A percentile compares a stretch with the other conserved stretches of the same genome.
phyloP scores from a whole-genome alignment of 2,888 invertebrate species.

The Brachynemurus nebulosus region DNA sequence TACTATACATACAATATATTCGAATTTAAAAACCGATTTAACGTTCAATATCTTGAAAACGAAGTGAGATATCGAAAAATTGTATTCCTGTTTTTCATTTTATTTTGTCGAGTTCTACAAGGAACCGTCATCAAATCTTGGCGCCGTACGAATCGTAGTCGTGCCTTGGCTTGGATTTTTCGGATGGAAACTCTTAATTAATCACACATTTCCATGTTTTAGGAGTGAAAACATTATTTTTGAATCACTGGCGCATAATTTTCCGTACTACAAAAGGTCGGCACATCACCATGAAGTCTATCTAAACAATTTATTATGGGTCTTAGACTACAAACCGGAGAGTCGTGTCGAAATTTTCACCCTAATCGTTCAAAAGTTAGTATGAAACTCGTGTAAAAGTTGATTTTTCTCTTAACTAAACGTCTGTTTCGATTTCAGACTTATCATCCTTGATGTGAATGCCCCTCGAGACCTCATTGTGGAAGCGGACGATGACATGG shows the following conservation, averaged over 20 bases:
- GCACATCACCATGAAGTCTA: conserved; percentile 58
- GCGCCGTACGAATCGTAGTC: too few relatives aligned
- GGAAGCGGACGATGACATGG: conserved; percentile 33
- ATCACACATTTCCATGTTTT: too few relatives aligned
- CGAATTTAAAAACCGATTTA: too few relatives aligned
- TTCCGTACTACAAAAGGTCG: conserved; percentile 63
- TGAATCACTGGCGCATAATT: conserved; percentile 46
- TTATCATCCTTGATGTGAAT: conserved; percentile 63
- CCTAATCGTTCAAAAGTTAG: conserved; percentile 63
- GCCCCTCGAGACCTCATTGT: conserved; percentile 40
- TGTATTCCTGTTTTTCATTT: too few relatives aligned
- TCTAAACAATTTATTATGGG: conserved; percentile 61
- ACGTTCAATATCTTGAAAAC: too few relatives aligned
- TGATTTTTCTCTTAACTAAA: conserved; percentile 2
- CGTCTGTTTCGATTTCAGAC: conserved; percentile 34
- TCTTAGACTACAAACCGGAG: conserved; percentile 59
- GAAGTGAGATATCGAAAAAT: too few relatives aligned
- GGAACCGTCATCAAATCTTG: too few relatives aligned
- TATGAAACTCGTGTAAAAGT: too few relatives aligned
- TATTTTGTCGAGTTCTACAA: too few relatives aligned
- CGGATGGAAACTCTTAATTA: too few relatives aligned
- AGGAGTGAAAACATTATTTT: conserved; percentile 40
- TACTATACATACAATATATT: too few relatives aligned
- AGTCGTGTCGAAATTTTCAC: conserved; percentile 55
- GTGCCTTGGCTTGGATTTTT: too few relatives aligned